Evolutionary conservation across 2,797 vertebrate species (phyloP), one percentile per base, ranked within the genome.

Genomic region (Pogonophryne albipinna): DNA sequence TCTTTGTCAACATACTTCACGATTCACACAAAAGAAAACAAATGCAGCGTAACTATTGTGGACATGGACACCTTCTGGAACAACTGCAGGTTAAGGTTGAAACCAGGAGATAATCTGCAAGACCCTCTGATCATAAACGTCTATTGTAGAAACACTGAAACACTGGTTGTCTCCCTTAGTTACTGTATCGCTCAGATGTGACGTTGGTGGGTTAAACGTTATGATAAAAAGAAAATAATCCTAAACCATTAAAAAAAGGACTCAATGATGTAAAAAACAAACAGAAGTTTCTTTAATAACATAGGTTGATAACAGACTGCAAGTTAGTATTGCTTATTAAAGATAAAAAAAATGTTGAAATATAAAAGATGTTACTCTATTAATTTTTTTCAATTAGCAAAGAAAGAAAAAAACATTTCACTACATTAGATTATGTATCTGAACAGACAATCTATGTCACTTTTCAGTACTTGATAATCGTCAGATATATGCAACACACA

Each of bases 401-500:
- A 38, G 13, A 13, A 46, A 50, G 10, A 19, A 50, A 10, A 10
- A 19, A 3, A 23, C 3, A 11, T 20, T 20, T 5, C 11, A 23
- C n/a, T 42, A 19, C 23, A 44, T 51, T 5, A 66, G 15, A 66
- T 31, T 9, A 17, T 45, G 2, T 52, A 52, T 52, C n/a, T 17
- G 2, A 16, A 0, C n/a, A 52, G 62, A 64, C 13, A 10, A 14
- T 65, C 3, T n/a, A 15, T 13, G 23, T 34, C 46, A 63, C 31
- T 7, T 13, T n/a, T 50, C 20, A 62, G 0, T 17, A 17, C 19
- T 0, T 0, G 5, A 45, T n/a, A 62, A 23, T 31, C 23, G 2
- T 31, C 17, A 7, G 12, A n/a, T 31, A 55, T 6, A 10, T 20
- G 11, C 20, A 38, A 11, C 12, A 17, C 15, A 23, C 27, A 64